Conservation (phyloP, 2,888 invertebrate species). For the Acronicta psi region DNA sequence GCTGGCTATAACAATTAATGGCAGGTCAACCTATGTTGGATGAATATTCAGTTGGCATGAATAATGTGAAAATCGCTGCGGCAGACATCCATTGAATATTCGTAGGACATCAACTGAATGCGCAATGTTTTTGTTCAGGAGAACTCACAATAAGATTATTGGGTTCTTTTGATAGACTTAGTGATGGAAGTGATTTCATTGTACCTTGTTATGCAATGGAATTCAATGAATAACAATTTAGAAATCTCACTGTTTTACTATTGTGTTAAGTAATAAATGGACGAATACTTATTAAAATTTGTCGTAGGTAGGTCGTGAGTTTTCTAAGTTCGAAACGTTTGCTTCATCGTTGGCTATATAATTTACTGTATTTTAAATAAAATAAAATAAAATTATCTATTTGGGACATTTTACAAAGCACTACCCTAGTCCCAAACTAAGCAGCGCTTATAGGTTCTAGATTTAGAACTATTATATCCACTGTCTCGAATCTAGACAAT, state of each 20-base stretch:
- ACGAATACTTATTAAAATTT: slow-evolving; percentile 1
- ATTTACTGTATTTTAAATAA: no score
- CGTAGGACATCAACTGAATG: slow-evolving; percentile 70
- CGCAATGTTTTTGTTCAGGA: slow-evolving; percentile 70
- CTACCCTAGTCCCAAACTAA: no score
- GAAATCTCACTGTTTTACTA: slow-evolving; percentile 20
- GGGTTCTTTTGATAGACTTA: slow-evolving; percentile 37
- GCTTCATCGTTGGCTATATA: no score
- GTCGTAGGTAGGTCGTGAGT: not conserved
- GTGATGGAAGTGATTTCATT: slow-evolving; percentile 30
- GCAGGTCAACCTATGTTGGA: slow-evolving; percentile 78
- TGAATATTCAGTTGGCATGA: slow-evolving; percentile 85
- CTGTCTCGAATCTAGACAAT: no score
- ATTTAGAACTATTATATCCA: no score
- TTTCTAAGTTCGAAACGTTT: no score
- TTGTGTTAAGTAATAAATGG: slow-evolving; percentile 8
- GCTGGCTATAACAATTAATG: slow-evolving; percentile 83
- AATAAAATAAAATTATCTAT: no score
- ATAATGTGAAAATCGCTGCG: slow-evolving; percentile 81
- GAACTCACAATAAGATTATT: slow-evolving; percentile 65
- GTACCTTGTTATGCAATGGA: slow-evolving; percentile 9
- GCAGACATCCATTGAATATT: slow-evolving; percentile 76
- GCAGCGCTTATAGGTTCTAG: no score
- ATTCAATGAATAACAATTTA: slow-evolving; percentile 37
- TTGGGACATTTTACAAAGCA: no score